phyloP scores from a whole-genome alignment of 2,888 invertebrate species.

The Tridacna gigas region DNA sequence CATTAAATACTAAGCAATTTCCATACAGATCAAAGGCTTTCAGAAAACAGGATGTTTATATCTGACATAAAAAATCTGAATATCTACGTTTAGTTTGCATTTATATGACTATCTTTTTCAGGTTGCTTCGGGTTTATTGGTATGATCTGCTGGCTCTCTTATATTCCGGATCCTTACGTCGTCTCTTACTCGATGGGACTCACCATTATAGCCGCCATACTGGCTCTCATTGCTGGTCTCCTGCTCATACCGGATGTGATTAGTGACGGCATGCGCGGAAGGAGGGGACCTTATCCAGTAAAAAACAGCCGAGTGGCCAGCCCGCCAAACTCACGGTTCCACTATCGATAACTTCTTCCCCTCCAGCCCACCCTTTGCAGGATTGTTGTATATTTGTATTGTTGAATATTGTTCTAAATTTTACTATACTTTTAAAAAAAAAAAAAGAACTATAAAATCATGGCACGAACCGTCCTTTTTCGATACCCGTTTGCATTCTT shows the following conservation, averaged over 20 bases:
- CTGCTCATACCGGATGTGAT: conserved; percentile 74
- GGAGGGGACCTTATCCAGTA: background rate
- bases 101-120: conserved; percentile 47
- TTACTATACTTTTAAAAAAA: no score
- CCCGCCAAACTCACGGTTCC: conserved; percentile 17
- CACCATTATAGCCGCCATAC: conserved; percentile 72
- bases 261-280: conserved; percentile 51
- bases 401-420: no score
- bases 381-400: no score
- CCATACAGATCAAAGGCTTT: no score
- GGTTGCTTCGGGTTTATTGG: conserved; percentile 69
- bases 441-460: no score
- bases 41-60: no score
- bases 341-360: background rate
- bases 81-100: no score
- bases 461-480: no score
- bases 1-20: no score
- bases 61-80: no score
- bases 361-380: background rate
- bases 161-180: conserved; percentile 68
- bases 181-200: conserved; percentile 76
- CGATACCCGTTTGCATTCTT: background rate
- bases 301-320: background rate
- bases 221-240: conserved; percentile 72
- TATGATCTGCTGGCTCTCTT: conserved; percentile 73